Base-by-base conservation (phyloP, 2,113 vertebrate genomes). In the Uria aalge region DNA sequence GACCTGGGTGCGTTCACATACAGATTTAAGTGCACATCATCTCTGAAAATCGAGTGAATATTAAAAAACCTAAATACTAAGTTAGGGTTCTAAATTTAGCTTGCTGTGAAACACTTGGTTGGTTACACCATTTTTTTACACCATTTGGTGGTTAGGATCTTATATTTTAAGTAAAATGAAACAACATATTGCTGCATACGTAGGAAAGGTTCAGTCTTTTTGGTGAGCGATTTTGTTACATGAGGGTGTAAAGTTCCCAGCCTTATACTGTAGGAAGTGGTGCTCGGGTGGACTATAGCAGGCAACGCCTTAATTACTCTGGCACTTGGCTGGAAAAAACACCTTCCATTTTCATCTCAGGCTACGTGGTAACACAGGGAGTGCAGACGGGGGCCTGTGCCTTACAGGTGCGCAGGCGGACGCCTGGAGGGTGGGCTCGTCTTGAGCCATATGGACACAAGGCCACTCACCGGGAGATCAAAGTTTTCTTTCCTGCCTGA, bases 351-450 rank as follows among this genome's bases (percentile, higher is more conserved):
- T 68, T 88, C 15, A 1, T 75, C 47, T 75, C 19, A 4, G 85
- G 11, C 79, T 63, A 0, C 17, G 10, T 64, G n/a, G 34, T 56
- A 40, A 20, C 1, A 0, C 26, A 41, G 64, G 21, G 57, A 55
- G 5, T 24, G 30, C 34, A 18, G 5, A 23, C 11, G 4, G 19
- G 23, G 74, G 10, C 60, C 48, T 43, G 18, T 52, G 29, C 60
- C 8, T 47, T 45, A 17, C 34, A 21, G 24, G 12, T 41, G 45
- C 26, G 4, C 23, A 12, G 30, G 24, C 1, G 2, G 62, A 3
- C 0, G 0, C 34, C 26, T 36, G 1, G 8, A 53, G n/a, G 6
- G 22, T 5, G 24, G 19, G 6, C 20, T 62, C 0, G 9, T 26
- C 41, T 13, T 73, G 24, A 78, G 41, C 55, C 6, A 0, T 24